Evolutionary conservation across 1,140 invertebrate genomes (phyloP).

Genomic region (Euura saliciscinereae): DNA sequence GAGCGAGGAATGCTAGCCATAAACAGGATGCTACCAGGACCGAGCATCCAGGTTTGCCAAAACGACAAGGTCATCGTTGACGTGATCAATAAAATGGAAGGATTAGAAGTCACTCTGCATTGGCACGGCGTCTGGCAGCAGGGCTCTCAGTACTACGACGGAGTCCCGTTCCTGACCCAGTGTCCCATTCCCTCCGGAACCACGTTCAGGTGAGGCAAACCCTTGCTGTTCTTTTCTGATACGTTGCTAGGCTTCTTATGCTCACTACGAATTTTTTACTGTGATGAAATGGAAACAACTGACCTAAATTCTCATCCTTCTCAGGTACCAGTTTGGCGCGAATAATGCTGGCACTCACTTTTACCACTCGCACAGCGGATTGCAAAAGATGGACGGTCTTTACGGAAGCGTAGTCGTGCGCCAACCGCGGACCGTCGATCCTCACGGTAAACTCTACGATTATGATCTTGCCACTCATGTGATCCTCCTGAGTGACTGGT

Average conservation of each 20-base stretch:
- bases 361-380: slow-evolving; percentile 34
- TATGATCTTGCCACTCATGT: slow-evolving; percentile 57
- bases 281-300: slow-evolving; percentile 31
- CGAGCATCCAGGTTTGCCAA: slow-evolving; percentile 62
- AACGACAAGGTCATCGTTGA: slow-evolving; percentile 60
- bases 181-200: slow-evolving; percentile 60
- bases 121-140: slow-evolving; percentile 43
- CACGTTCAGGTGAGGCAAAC: slow-evolving; percentile 48
- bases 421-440: slow-evolving; percentile 43
- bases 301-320: no score
- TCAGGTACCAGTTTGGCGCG: slow-evolving; percentile 6
- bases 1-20: slow-evolving; percentile 60
- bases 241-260: no score
- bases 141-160: slow-evolving; percentile 60
- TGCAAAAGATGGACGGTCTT: slow-evolving; percentile 60
- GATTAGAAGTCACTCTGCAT: slow-evolving; percentile 32
- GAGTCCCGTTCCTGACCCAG: slow-evolving; percentile 64
- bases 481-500: slow-evolving; percentile 60
- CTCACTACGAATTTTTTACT: no score
- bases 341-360: slow-evolving; percentile 2
- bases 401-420: slow-evolving; percentile 58
- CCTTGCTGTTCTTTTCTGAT: no score
- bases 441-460: slow-evolving; percentile 51
- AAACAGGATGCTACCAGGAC: slow-evolving; percentile 68
- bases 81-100: slow-evolving; percentile 48